Evolutionary conservation across 2,888 invertebrate species (phyloP), one percentile per base, ranked within the genome.

Genomic region (Limenitis camilla): DNA sequence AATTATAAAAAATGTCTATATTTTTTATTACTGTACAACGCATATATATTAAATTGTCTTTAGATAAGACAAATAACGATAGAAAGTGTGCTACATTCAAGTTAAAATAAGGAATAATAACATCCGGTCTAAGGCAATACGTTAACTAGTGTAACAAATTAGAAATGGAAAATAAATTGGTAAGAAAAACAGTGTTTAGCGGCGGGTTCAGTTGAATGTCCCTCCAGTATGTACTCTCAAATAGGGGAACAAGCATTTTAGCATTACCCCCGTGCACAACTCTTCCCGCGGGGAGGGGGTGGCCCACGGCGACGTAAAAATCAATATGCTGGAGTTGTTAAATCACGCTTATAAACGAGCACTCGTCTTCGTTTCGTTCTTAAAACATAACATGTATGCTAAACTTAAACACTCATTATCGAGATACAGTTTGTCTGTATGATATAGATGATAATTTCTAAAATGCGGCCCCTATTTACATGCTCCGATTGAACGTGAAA

Each of bases 281-380:
- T 86, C 87, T 86, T 85, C 87, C 85, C 84, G 84, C 80, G 82
- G 80, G 76, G 82, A 81, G 78, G 82, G 82, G 79, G 74, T 80
- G 84, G 81, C 85, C 85, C 84, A 84, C 85, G 85, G 85, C 87
- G 87, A 86, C 87, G 88, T 88, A 88, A 88, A 88, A 88, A 88
- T 88, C 88, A 88, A 89, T 88, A 88, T 91, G 91, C 91, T 90
- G 90, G 91, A 91, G 91, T 91, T 91, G 91, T 91, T 91, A 92
- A 92, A 92, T 91, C 92, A 91, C 91, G 91, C 88, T 88, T 88
- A 88, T 88, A 88, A 88, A 87, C 85, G 87, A 87, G 85, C 81
- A 87, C 87, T 88, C 88, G 88, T 88, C 88, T 88, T 88, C 88
- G 81, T 87, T 86, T 82, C 82, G 81, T 82, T 84, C 75, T 84